Base-by-base conservation (phyloP, 2,113 vertebrate species). In the Mirounga angustirostris region DNA sequence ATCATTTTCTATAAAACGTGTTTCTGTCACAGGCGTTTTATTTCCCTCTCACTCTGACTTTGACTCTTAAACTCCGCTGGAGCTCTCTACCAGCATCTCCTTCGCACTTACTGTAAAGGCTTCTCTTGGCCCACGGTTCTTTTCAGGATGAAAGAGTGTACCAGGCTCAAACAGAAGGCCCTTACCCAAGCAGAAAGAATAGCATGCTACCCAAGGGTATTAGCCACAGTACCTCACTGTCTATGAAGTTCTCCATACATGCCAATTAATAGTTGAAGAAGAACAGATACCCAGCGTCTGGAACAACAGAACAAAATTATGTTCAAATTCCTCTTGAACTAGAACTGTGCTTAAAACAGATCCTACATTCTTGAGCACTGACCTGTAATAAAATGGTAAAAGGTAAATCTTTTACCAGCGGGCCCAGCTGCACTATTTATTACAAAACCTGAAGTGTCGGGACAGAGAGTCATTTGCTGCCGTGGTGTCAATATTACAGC, bases 311-410 rank as follows among this genome's bases (percentile, higher is more conserved):
- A 93, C 50, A 59, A 91, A 95, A 89, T 97, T 89, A 88, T 15
- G 36, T 74, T 85, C 59, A 95, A 86, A 91, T 96, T 95, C 86
- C 52, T 86, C 94, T 91, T 95, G 76, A 93, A 76, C 56, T 54
- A 40, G 50, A 94, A 96, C 79, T 84, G 30, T 93, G 74, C 82
- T 97, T 95, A 33, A 89, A 94, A 93, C 33, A 86, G 54, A 73
- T 16, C 58, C 78, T 96, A 21, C 43, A 46, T 87, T 94, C 95
- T 92, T 84, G 83, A 97, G 89, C 89, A 61, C 33, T 88, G 82
- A 71, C 63, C 52, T 95, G 63, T 63, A 85, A 96, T 90, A 88
- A 81, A 97, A 93, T 26, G 28, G 71, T 73, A 81, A 58, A 89
- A 91, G 81, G 81, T 91, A 91, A 93, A 78, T 96, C 79, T 94